phyloP scores from a whole-genome alignment of 2,888 invertebrate genomes.

The Himalopsyche tibetana region DNA sequence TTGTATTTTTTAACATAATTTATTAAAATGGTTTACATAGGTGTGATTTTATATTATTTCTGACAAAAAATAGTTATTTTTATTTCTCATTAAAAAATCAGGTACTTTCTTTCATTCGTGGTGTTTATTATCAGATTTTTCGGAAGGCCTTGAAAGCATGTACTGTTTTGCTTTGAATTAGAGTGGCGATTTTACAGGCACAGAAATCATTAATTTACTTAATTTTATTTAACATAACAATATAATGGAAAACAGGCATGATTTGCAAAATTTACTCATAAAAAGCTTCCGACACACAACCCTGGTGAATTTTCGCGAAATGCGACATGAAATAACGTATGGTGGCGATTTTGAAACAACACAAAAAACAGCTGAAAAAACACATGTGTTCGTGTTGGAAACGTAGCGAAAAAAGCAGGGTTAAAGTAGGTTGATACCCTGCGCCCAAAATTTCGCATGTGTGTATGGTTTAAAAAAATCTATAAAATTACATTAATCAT shows the following conservation, averaged over 20 bases:
- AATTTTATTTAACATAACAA: slow-evolving; percentile 11
- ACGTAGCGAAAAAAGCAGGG: not conserved
- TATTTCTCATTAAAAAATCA: too few relatives aligned
- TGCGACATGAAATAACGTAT: not conserved
- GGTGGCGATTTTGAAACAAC: not conserved
- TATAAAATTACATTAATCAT: slow-evolving; percentile 10
- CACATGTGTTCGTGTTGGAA: not conserved
- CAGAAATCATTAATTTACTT: not conserved
- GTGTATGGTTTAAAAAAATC: not conserved
- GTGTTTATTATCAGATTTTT: too few relatives aligned
- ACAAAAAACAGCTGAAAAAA: slow-evolving; percentile 8
- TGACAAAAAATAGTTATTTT: too few relatives aligned
- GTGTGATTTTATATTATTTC: too few relatives aligned
- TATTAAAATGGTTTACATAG: too few relatives aligned
- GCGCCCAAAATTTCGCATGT: slow-evolving; percentile 5
- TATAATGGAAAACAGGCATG: not conserved
- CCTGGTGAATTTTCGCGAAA: not conserved
- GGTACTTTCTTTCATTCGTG: too few relatives aligned
- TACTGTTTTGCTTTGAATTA: too few relatives aligned
- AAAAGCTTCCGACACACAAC: not conserved
- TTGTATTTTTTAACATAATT: too few relatives aligned
- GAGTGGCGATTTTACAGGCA: too few relatives aligned
- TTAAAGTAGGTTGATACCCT: not conserved
- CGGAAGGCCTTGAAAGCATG: too few relatives aligned
- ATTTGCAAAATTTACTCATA: not conserved